Evolutionary conservation across 2,888 invertebrate species (phyloP).

Genomic region (Pimpla rufipes): DNA sequence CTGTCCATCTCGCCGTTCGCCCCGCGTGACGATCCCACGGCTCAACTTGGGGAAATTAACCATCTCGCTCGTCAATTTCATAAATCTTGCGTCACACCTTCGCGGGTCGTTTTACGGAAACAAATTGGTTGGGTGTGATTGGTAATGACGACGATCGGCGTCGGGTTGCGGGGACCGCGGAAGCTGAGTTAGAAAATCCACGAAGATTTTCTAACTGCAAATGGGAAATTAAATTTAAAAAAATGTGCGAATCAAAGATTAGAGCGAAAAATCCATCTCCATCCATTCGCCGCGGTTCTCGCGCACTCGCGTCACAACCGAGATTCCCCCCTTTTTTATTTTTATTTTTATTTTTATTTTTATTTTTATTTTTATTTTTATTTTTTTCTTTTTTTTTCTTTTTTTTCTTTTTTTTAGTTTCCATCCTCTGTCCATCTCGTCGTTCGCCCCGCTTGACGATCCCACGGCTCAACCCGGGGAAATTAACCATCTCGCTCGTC

Average conservation of each 20-base stretch:
- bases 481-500: constrained; percentile 38
- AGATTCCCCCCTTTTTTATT: constrained; percentile 41
- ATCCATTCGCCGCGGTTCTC: constrained; percentile 49
- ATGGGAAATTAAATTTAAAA: no score
- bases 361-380: no score
- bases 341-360: background rate
- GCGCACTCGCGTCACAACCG: constrained; percentile 51
- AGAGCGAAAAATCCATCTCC: no score
- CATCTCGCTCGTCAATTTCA: constrained; percentile 47
- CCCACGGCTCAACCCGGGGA: constrained; percentile 32
- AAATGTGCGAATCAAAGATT: no score
- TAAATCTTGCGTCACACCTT: constrained; percentile 53
- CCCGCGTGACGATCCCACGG: constrained; percentile 43
- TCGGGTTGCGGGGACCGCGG: background rate
- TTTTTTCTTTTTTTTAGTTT: constrained; percentile 28
- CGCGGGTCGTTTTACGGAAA: constrained; percentile 5
- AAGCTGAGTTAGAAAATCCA: no score
- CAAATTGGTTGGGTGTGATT: constrained; percentile 34
- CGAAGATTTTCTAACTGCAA: no score
- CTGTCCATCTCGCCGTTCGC: constrained; percentile 25
- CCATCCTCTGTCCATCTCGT: constrained; percentile 25
- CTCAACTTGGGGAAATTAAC: constrained; percentile 25
- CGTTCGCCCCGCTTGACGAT: constrained; percentile 27
- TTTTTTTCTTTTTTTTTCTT: no score
- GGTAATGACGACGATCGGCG: constrained; percentile 7